These are phyloP conservation scores for Dysmachus trigonus DNA, from an alignment of 2,888 invertebrate species.

Conservation along the genomic window DNA sequence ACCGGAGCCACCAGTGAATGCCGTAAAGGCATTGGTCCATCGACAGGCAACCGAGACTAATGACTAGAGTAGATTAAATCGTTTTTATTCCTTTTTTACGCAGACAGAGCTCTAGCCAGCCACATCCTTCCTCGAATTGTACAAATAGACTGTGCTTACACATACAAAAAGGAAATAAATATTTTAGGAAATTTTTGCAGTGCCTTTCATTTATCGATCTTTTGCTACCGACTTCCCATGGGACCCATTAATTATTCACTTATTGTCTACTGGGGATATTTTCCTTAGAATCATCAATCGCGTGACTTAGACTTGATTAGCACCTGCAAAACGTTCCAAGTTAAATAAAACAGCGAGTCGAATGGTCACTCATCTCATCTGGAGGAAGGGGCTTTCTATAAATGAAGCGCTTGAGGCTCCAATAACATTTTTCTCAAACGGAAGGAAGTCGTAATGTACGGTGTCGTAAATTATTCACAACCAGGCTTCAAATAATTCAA, in stretches of 20 bases:
- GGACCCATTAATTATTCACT: neutral
- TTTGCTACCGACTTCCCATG: neutral
- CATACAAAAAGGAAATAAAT: constrained; percentile 18
- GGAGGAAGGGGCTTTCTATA: neutral
- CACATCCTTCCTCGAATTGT: constrained; percentile 11
- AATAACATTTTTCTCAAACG: neutral
- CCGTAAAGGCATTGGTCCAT: constrained; percentile 46
- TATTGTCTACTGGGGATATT: neutral
- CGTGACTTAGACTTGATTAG: neutral
- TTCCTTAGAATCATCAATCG: neutral
- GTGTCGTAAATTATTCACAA: neutral
- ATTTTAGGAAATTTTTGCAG: constrained; percentile 15
- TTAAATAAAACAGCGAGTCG: neutral
- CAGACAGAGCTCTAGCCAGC: neutral
- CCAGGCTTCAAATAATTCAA: neutral
- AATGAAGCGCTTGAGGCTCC: neutral
- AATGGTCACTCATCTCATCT: neutral
- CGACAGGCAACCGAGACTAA: constrained; percentile 46
- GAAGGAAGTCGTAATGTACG: neutral
- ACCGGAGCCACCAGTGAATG: constrained; percentile 14
- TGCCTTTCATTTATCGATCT: neutral
- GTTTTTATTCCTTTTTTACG: constrained; percentile 4
- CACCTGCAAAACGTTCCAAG: neutral
- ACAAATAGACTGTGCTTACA: constrained; percentile 7
- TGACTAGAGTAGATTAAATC: constrained; percentile 35